phyloP scores from a whole-genome alignment of 2,113 vertebrate genomes.

The Esox niger region DNA sequence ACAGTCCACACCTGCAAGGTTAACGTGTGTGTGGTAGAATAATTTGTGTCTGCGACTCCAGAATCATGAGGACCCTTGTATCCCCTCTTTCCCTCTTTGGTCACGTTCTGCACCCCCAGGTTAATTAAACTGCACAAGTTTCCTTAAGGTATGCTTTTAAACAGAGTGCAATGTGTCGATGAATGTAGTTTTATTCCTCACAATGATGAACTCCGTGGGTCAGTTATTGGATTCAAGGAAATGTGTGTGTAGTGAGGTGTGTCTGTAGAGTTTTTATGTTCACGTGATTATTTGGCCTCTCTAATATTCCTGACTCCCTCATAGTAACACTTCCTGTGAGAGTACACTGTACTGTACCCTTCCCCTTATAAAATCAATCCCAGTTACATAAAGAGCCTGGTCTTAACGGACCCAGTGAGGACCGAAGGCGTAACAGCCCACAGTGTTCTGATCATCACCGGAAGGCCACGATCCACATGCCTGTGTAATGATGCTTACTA shows the following conservation, averaged over 20 bases:
- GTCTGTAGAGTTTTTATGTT: constrained; percentile 3
- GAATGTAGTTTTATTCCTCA: constrained; percentile 61
- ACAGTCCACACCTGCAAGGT: constrained; percentile 55
- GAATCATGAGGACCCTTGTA: constrained; percentile 50
- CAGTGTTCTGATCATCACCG: constrained; percentile 37
- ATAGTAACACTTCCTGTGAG: neutral
- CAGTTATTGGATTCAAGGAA: neutral
- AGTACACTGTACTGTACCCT: too few species aligned
- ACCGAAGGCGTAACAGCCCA: constrained; percentile 31
- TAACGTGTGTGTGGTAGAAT: constrained; percentile 52
- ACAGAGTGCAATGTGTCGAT: constrained; percentile 66
- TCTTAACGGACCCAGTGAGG: constrained; percentile 1
- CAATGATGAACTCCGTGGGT: constrained; percentile 50
- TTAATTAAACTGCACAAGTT: constrained; percentile 65
- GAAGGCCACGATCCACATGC: constrained; percentile 46
- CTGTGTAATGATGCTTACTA: constrained; percentile 51
- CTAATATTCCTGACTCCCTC: neutral
- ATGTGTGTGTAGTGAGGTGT: constrained; percentile 17
- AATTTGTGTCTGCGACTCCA: constrained; percentile 46
- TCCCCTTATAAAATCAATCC: neutral
- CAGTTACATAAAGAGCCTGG: neutral
- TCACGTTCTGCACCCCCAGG: constrained; percentile 44
- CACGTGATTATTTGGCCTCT: too few species aligned
- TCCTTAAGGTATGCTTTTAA: constrained; percentile 68
- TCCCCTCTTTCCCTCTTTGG: neutral